Base-by-base conservation (phyloP, 2,888 invertebrate species). In the Eustalomyia histrio region DNA sequence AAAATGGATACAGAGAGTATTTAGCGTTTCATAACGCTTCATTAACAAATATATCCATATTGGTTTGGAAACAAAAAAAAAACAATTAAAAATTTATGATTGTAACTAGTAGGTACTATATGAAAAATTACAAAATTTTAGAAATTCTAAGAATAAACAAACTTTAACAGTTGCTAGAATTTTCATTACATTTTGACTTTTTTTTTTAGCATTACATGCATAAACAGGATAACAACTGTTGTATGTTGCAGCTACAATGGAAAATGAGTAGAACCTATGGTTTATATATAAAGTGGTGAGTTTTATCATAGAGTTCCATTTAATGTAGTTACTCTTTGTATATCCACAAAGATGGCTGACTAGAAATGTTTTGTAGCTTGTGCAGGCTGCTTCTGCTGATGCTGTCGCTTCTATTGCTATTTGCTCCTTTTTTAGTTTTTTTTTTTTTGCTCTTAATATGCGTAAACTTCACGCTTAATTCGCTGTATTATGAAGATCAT, bases 401-500 rank as follows among this genome's bases (percentile, higher is more conserved):
- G n/a, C n/a, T n/a, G n/a, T n/a, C n/a, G 29, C 29, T 29, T 29
- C 53, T 67, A 4, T 1, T 53, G 14, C 21, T 33, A 10, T 39
- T 47, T 35, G 33, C 24, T 43, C 50, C 8, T 35, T 21, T 55
- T 21, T n/a, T n/a, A n/a, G n/a, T n/a, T 58, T 43, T 43, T 16
- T 33, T 18, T 14, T 3, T 24, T 61, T 50, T 67, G 63, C 68
- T 84, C 84, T 86, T 89, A 88, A 89, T 87, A 88, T 86, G 88
- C 88, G 88, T 89, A 87, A 89, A 88, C 87, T 88, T 88, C 88
- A 88, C 88, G 88, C 88, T 87, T 88, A 89, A 89, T 89, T 86
- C 86, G 83, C 84, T 85, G 85, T 84, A 86, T 83, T 76, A 74
- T 73, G 69, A 78, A 35, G 69, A 78, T 76, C 71, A 69, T 80